Conservation (phyloP, 2,797 vertebrate genomes). For the Percopsis omiscomaycus region DNA sequence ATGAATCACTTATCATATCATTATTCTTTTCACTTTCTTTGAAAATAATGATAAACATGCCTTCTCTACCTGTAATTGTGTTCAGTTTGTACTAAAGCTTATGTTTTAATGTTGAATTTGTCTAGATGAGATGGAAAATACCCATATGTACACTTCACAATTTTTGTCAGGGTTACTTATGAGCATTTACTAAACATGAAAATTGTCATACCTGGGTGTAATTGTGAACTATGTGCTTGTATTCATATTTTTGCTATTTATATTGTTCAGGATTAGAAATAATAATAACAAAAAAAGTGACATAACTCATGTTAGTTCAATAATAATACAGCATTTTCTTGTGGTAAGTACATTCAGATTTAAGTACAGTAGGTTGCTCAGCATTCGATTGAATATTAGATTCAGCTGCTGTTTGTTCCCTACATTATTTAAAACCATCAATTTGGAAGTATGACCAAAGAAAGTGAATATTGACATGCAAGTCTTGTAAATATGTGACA, state of each 20-base stretch:
- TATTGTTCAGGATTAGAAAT: conserved; percentile 64
- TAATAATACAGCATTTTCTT: not conserved
- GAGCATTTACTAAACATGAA: conserved; percentile 58
- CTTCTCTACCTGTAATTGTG: conserved; percentile 52
- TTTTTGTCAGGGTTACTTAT: conserved; percentile 47
- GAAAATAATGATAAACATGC: conserved; percentile 28
- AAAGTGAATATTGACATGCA: conserved; percentile 78
- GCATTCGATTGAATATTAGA: conserved; percentile 63
- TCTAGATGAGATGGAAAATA: conserved; percentile 60
- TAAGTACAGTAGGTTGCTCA: conserved; percentile 55
- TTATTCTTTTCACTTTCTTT: conserved; percentile 46
- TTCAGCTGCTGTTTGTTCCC: conserved; percentile 56
- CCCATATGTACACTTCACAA: conserved; percentile 62
- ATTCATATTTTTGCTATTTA: conserved; percentile 76
- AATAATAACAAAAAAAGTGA: conserved; percentile 50
- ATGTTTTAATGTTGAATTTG: conserved; percentile 65
- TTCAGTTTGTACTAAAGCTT: conserved; percentile 68
- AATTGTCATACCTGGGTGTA: conserved; percentile 58
- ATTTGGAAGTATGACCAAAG: conserved; percentile 81
- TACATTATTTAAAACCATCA: conserved; percentile 64
- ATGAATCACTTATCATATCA: conserved; percentile 35
- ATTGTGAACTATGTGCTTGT: conserved; percentile 69
- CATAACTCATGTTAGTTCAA: conserved; percentile 32
- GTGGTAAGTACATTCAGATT: conserved; percentile 45
- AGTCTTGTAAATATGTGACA: conserved; percentile 81